phyloP scores from a whole-genome alignment of 2,113 vertebrate genomes.

The Corapipo altera region DNA sequence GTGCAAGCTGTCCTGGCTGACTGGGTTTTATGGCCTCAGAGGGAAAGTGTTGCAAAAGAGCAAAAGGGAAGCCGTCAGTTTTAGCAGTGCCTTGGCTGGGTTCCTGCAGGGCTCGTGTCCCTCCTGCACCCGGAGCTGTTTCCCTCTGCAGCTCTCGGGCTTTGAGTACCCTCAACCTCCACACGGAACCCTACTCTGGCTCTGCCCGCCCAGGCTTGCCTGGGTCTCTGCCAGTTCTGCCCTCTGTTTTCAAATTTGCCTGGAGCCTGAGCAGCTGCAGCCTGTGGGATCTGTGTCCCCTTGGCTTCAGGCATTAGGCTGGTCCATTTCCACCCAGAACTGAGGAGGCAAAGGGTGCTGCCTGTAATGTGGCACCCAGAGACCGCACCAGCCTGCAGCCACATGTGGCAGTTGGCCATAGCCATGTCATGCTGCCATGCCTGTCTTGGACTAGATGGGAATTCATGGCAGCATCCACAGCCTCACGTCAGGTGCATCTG shows the following conservation, averaged over 20 bases:
- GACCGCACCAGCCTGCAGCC: neutral
- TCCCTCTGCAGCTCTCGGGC: fast-evolving
- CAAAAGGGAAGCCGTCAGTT: neutral
- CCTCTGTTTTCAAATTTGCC: neutral
- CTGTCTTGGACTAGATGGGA: neutral
- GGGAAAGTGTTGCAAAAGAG: neutral
- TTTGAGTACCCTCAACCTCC: neutral
- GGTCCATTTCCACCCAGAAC: neutral
- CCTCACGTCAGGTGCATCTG: neutral
- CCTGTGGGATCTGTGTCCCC: neutral
- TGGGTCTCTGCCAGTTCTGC: neutral
- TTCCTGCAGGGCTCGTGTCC: neutral
- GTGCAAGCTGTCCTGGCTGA: neutral
- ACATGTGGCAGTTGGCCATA: neutral
- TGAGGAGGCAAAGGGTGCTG: neutral
- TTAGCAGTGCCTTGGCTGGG: neutral
- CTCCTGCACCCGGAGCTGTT: neutral
- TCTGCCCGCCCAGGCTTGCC: neutral
- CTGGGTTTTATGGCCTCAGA: neutral
- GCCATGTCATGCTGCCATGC: fast-evolving
- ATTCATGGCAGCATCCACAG: neutral
- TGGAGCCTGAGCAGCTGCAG: neutral
- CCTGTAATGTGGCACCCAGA: neutral
- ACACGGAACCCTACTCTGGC: neutral
- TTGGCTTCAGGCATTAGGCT: neutral